phyloP scores from a whole-genome alignment of 2,797 vertebrate species.

The Microctenopoma lineatum region DNA sequence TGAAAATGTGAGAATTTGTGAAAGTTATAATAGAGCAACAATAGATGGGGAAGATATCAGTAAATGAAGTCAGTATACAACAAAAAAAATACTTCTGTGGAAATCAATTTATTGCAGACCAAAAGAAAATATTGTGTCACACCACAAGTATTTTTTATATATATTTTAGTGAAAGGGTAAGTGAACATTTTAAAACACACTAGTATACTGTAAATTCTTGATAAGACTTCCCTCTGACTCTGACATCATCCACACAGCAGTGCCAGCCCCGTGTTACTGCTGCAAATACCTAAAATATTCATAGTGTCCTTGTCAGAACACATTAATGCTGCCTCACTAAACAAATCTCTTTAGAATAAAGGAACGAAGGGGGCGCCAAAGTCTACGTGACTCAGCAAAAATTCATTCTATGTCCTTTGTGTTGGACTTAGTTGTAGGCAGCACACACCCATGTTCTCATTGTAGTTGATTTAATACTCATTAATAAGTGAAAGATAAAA shows the following conservation, averaged over 20 bases:
- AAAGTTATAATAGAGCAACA: not conserved
- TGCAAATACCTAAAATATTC: slow-evolving; percentile 76
- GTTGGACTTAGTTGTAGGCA: slow-evolving; percentile 14
- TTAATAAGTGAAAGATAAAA: slow-evolving; percentile 4
- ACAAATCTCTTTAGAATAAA: slow-evolving; percentile 56
- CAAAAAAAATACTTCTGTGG: not conserved
- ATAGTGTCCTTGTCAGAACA: slow-evolving; percentile 77
- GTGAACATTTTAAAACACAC: not conserved
- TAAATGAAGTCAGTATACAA: not conserved
- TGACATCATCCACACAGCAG: slow-evolving; percentile 33
- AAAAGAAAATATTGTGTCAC: not conserved
- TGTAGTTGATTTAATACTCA: slow-evolving; percentile 5
- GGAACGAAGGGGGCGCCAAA: slow-evolving; percentile 28
- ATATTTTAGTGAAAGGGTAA: not conserved
- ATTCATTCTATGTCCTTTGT: slow-evolving; percentile 22
- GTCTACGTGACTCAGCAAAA: slow-evolving; percentile 57
- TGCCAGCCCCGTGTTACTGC: slow-evolving; percentile 48
- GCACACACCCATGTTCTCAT: not conserved
- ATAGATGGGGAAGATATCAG: not conserved
- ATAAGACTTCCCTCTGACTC: slow-evolving; percentile 20
- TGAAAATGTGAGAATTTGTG: not conserved
- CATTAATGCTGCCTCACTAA: slow-evolving; percentile 69
- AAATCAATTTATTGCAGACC: not conserved
- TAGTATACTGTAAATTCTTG: slow-evolving; percentile 16
- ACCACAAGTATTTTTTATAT: too few relatives aligned